phyloP scores from a whole-genome alignment of 2,797 vertebrate species.

The Gymnoscopelus braueri region DNA sequence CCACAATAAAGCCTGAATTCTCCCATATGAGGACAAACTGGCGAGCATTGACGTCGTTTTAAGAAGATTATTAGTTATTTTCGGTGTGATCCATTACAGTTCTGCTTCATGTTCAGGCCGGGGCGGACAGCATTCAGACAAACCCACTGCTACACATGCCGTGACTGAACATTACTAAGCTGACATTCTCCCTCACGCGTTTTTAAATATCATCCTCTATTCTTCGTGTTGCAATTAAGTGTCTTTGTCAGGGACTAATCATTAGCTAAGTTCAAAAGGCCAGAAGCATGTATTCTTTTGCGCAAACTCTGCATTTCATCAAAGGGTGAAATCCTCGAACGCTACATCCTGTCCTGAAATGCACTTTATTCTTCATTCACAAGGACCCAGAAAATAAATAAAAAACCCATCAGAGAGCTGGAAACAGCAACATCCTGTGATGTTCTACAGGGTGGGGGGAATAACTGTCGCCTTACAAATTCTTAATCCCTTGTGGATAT shows the following conservation, averaged over 20 bases:
- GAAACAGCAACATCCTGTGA: constrained; percentile 1
- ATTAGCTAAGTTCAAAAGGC: constrained; percentile 30
- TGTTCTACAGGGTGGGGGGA: constrained; percentile 20
- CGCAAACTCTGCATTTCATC: constrained; percentile 19
- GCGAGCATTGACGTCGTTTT: constrained; percentile 18
- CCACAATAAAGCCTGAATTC: no score
- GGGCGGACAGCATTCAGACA: constrained; percentile 31
- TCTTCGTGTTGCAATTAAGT: constrained; percentile 29
- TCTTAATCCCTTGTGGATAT: constrained; percentile 38
- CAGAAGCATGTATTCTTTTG: neutral
- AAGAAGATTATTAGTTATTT: constrained; percentile 38
- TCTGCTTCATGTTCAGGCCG: neutral
- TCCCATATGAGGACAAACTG: no score
- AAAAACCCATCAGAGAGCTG: neutral
- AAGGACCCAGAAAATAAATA: neutral
- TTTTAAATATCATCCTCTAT: constrained; percentile 21
- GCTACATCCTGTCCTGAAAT: constrained; percentile 9
- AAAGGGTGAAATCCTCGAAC: constrained; percentile 19
- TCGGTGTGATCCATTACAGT: constrained; percentile 49
- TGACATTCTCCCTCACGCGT: constrained; percentile 1
- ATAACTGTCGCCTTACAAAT: constrained; percentile 27
- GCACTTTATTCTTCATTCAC: constrained; percentile 11
- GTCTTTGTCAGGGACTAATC: constrained; percentile 31
- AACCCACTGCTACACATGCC: constrained; percentile 14
- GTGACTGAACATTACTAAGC: neutral